A percentile compares a stretch with the other conserved stretches of the same genome.
Conservation (phyloP, 2,113 vertebrate species). For the Antechinus flavipes region DNA sequence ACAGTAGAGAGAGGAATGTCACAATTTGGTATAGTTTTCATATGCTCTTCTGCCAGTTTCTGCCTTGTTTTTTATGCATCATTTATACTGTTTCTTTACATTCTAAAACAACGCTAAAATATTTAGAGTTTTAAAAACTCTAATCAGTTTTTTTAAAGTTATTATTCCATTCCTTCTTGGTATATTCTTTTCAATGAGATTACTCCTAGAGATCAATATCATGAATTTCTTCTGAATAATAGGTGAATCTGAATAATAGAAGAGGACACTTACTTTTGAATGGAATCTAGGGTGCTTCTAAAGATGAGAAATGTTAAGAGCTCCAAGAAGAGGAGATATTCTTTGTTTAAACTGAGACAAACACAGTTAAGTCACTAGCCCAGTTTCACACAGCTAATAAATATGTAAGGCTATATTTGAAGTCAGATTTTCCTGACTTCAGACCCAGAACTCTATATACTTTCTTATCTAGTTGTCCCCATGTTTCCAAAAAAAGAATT, state of each 20-base stretch:
- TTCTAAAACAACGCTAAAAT: background rate
- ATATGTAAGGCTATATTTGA: too few relatives aligned
- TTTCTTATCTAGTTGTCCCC: too few relatives aligned
- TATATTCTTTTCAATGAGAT: background rate
- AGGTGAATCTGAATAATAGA: background rate
- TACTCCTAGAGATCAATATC: background rate
- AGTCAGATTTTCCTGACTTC: too few relatives aligned
- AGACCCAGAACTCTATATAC: too few relatives aligned
- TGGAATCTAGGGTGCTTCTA: background rate
- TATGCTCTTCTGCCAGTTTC: background rate
- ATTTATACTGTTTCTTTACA: background rate
- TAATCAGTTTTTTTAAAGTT: background rate
- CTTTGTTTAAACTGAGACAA: too few relatives aligned
- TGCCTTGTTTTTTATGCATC: background rate
- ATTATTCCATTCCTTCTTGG: background rate
- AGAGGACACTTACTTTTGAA: background rate
- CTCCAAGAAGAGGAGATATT: too few relatives aligned
- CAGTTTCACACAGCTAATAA: too few relatives aligned
- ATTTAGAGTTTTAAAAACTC: background rate
- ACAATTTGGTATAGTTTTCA: background rate
- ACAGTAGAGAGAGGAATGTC: background rate
- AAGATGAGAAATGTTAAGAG: too few relatives aligned
- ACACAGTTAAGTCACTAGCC: too few relatives aligned
- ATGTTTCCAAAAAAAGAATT: too few relatives aligned
- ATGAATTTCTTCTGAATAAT: background rate